Conservation (phyloP, 2,888 invertebrate species). For the Monoplex corrugatus region DNA sequence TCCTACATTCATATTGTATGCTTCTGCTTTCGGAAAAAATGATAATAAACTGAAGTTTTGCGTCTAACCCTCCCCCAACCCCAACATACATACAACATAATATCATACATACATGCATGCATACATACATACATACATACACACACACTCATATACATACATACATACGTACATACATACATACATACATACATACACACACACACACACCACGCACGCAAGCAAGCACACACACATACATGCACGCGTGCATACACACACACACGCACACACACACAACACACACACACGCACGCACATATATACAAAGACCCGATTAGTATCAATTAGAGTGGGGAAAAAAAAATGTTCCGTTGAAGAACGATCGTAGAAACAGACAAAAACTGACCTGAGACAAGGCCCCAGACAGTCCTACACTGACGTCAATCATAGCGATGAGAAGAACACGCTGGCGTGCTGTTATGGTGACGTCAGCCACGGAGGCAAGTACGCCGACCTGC, state of each 20-base stretch:
- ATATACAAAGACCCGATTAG: no score
- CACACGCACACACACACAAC: not conserved
- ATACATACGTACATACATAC: not conserved
- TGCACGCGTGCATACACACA: not conserved
- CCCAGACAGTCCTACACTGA: slow-evolving; percentile 23
- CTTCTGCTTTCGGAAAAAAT: no score
- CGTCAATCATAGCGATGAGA: slow-evolving; percentile 49
- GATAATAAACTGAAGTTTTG: no score
- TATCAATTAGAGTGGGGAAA: no score
- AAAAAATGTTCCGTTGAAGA: no score
- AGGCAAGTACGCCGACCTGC: slow-evolving; percentile 15
- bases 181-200: not conserved
- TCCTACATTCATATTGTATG: no score
- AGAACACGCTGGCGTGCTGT: slow-evolving; percentile 26
- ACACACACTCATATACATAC: not conserved
- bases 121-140: not conserved
- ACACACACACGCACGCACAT: slow-evolving; percentile 7
- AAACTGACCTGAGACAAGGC: slow-evolving; percentile 49
- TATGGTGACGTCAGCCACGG: slow-evolving; percentile 52
- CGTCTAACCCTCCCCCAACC: no score
- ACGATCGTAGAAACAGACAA: not conserved
- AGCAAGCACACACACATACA: not conserved
- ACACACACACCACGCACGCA: not conserved
- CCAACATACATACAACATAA: not conserved
- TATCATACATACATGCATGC: not conserved